These are phyloP conservation scores for Sebastolobus altivelis DNA, from an alignment of 2,797 vertebrate genomes.

Conservation along the genomic window DNA sequence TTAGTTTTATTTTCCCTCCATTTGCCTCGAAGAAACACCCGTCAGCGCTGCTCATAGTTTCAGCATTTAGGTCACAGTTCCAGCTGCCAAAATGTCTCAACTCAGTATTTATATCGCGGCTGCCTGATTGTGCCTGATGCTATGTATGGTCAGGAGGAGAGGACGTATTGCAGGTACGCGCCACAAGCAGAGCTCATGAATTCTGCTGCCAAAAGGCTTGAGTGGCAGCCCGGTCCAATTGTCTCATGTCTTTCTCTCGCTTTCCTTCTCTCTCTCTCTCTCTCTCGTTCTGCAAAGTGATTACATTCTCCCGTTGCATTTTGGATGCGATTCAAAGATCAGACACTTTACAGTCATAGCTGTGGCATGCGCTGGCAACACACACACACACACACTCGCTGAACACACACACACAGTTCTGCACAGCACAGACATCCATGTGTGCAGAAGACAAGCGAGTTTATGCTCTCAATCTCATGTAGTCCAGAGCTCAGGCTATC, in stretches of 20 bases:
- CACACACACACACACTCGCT: conserved; percentile 1
- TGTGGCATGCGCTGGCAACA: conserved; percentile 74
- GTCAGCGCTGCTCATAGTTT: conserved; percentile 73
- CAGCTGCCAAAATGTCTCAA: conserved; percentile 78
- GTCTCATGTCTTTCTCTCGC: conserved; percentile 46
- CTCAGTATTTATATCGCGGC: conserved; percentile 77
- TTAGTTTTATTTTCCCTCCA: conserved; percentile 61
- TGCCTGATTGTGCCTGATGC: conserved; percentile 74
- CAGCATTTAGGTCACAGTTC: conserved; percentile 78
- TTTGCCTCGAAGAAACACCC: conserved; percentile 54
- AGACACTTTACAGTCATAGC: conserved; percentile 69
- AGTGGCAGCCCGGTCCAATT: conserved; percentile 69
- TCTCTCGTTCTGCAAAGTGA: conserved; percentile 54
- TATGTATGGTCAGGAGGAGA: conserved; percentile 84
- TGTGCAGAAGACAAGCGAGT: conserved; percentile 42
- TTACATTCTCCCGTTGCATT: conserved; percentile 76
- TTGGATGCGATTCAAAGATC: conserved; percentile 73
- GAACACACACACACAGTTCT: conserved; percentile 18
- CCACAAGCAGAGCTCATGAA: conserved; percentile 67
- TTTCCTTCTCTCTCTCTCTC: conserved; percentile 18
- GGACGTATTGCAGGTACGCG: conserved; percentile 71
- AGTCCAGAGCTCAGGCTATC: conserved; percentile 38
- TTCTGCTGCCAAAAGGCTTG: conserved; percentile 68
- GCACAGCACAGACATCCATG: conserved; percentile 13
- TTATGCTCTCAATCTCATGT: conserved; percentile 31